Evolutionary conservation across 2,888 invertebrate genomes (phyloP).

Genomic region (Mimumesa dahlbomi): DNA sequence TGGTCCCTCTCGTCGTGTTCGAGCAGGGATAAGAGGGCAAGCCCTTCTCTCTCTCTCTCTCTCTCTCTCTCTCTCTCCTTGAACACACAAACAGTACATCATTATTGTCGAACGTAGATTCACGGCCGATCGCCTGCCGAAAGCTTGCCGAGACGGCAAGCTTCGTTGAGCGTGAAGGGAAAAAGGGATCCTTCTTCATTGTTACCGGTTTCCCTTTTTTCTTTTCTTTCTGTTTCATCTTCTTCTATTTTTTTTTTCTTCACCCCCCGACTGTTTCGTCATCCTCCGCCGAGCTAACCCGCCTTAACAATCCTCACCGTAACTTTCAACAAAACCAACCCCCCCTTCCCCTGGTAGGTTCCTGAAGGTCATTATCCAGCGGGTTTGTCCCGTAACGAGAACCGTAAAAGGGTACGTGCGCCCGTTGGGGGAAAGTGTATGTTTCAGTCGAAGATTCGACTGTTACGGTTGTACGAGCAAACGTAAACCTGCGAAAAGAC

Average conservation of each 20-base stretch:
- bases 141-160: conserved; percentile 67
- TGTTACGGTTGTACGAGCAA: background rate
- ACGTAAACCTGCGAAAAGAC: background rate
- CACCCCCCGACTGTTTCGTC: background rate
- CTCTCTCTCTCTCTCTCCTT: no score
- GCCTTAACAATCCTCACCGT: conserved; percentile 49
- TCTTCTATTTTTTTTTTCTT: conserved; percentile 15
- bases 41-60: no score
- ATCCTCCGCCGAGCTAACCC: background rate
- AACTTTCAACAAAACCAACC: conserved; percentile 51
- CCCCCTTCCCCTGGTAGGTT: conserved; percentile 30
- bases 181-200: conserved; percentile 65
- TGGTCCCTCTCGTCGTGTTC: conserved; percentile 6
- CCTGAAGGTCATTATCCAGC: conserved; percentile 53
- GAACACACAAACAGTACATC: conserved; percentile 67
- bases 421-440: conserved; percentile 20
- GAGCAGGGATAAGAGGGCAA: conserved; percentile 4
- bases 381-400: conserved; percentile 49
- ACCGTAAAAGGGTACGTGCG: conserved; percentile 33
- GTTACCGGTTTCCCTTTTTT: conserved; percentile 60
- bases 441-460: conserved; percentile 21
- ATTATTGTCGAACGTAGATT: conserved; percentile 71
- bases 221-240: conserved; percentile 2
- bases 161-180: conserved; percentile 68
- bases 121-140: conserved; percentile 70